Evolutionary conservation across 2,888 invertebrate genomes (phyloP), one percentile per base, ranked within the genome.

Genomic region (Dryomyza anilis): DNA sequence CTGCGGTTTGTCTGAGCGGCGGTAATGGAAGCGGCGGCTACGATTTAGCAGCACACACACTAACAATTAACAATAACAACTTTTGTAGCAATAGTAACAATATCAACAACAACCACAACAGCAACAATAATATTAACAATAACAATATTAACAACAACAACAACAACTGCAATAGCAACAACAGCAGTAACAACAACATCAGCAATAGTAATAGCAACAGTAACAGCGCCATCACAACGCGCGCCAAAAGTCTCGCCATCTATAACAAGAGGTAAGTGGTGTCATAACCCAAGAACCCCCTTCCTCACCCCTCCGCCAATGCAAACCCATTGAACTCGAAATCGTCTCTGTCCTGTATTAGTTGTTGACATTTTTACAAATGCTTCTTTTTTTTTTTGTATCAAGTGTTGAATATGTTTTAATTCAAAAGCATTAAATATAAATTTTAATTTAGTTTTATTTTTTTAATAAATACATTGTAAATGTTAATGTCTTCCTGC

Each of bases 221-320:
- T 58, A 67, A 63, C 68, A 70, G 69, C 64, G 73, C 70, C 50
- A 69, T 78, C 50, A 78, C 72, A 60, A 75, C 80, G 69, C 76
- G 79, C 64, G 80, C 78, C 63, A 81, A 81, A 70, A 82, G 83
- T 71, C 72, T 83, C 71, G 79, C 83, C 64, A 79, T 82, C 69
- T 83, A 82, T 72, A 83, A 80, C 72, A 83, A 83, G 72, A 81
- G 83, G 83, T 83, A 81, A 83, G 82, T 79, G 67, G n/a, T n/a
- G 36, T 6, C 45, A 43, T 53, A 50, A 29, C 19, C 36, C 19
- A 10, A 33, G 8, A 16, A n/a, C 5, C 12, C 43, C 27, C 55
- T 19, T 8, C 21, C 36, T 1, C 55, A 5, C 39, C 56, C 8
- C 8, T 16, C 16, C n/a, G 19, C 43, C 43, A 43, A 43, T 43